phyloP scores from a whole-genome alignment of 2,888 invertebrate genomes.

The Acanthococcus lagerstroemiae region DNA sequence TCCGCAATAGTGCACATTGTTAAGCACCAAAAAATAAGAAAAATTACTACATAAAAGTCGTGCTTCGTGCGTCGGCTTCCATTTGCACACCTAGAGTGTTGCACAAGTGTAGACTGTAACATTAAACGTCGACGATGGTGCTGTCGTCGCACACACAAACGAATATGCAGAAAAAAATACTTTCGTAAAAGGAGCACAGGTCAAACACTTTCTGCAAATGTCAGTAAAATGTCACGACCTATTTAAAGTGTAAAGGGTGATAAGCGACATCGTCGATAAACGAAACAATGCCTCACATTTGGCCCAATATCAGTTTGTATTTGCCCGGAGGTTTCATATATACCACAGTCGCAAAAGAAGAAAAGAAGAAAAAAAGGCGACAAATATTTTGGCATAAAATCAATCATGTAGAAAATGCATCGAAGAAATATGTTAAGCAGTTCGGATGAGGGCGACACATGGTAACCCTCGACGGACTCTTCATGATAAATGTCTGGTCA shows the following conservation, averaged over 20 bases:
- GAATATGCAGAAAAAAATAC: too few relatives aligned
- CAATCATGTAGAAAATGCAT: slow-evolving; percentile 8
- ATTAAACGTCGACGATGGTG: too few relatives aligned
- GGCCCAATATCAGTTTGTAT: neutral
- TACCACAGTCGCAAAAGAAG: neutral
- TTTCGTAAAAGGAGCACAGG: neutral
- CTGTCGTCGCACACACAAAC: too few relatives aligned
- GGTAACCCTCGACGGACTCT: neutral
- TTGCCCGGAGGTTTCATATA: neutral
- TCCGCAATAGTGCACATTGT: too few relatives aligned
- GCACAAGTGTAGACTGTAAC: too few relatives aligned
- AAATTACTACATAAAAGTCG: too few relatives aligned
- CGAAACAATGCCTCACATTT: neutral
- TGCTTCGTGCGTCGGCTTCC: neutral
- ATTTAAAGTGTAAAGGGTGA: slow-evolving; percentile 26
- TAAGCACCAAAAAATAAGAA: too few relatives aligned
- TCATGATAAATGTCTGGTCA: neutral
- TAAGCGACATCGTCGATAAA: neutral
- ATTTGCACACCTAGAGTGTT: too few relatives aligned
- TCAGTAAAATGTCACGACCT: slow-evolving; percentile 27
- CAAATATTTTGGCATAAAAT: slow-evolving; percentile 15
- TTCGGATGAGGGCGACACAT: neutral
- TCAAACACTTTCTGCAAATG: neutral
- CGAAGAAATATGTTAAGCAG: slow-evolving; percentile 3
- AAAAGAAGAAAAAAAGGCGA: neutral